phyloP scores from a whole-genome alignment of 2,113 vertebrate genomes.

The Cynoglossus semilaevis region DNA sequence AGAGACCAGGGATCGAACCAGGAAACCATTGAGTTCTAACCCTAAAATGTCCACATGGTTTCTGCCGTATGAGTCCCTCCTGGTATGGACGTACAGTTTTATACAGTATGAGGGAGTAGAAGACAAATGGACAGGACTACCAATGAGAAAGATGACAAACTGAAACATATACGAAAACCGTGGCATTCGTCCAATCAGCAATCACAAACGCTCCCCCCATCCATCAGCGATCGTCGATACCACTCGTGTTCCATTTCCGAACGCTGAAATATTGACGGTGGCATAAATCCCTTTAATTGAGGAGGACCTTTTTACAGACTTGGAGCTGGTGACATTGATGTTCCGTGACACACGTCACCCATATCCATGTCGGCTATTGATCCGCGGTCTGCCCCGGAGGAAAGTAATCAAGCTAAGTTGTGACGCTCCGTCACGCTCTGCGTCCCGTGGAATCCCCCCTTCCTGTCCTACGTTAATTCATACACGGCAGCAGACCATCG shows the following conservation, averaged over 20 bases:
- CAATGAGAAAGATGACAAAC: constrained; percentile 18
- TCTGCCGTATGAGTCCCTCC: too few species aligned
- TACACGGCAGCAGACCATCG: constrained; percentile 4
- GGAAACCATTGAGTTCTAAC: too few species aligned
- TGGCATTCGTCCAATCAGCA: not conserved
- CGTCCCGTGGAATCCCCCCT: constrained; percentile 28
- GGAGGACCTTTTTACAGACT: constrained; percentile 42
- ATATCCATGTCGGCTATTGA: constrained; percentile 38
- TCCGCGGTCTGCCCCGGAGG: constrained; percentile 9
- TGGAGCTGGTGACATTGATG: constrained; percentile 5
- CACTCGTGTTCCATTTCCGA: constrained; percentile 27
- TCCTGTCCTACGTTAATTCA: constrained; percentile 2
- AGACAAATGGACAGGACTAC: not conserved
- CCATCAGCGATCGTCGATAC: constrained; percentile 45
- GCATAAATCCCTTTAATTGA: constrained; percentile 59
- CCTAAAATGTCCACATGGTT: too few species aligned
- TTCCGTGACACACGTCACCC: constrained; percentile 41
- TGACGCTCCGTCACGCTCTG: constrained; percentile 37
- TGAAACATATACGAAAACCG: constrained; percentile 1
- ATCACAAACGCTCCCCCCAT: not conserved
- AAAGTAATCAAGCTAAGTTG: constrained; percentile 28
- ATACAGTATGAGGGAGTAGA: too few species aligned
- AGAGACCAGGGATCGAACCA: too few species aligned
- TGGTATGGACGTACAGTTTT: too few species aligned
- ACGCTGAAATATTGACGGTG: constrained; percentile 46